Evolutionary conservation across 2,888 invertebrate species (phyloP).

Genomic region (Sialis fuliginosa): DNA sequence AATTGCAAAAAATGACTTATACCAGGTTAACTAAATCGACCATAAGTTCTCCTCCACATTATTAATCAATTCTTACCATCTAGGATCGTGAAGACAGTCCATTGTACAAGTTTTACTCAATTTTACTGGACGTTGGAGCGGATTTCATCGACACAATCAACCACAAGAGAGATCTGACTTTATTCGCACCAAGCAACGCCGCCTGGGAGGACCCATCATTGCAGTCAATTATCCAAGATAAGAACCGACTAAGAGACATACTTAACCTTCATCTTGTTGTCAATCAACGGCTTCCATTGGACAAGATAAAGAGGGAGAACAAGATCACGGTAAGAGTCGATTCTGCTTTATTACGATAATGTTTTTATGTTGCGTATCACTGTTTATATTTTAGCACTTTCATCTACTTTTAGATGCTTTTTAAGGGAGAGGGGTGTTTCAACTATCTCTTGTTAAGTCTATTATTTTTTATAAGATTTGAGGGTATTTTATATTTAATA

Average conservation of each 20-base stretch:
- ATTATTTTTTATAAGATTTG: neutral
- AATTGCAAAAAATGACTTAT: too few species aligned
- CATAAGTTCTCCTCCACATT: too few species aligned
- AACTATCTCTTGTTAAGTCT: neutral
- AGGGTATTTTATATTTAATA: neutral
- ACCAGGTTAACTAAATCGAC: too few species aligned
- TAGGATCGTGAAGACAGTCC: conserved; percentile 59
- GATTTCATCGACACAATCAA: conserved; percentile 57
- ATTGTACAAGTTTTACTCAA: conserved; percentile 65
- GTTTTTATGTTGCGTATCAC: neutral
- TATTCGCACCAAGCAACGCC: conserved; percentile 80
- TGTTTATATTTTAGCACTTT: neutral
- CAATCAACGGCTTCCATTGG: conserved; percentile 53
- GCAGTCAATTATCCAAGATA: conserved; percentile 50
- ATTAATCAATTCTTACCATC: neutral
- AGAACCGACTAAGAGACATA: conserved; percentile 54
- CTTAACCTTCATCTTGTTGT: conserved; percentile 62
- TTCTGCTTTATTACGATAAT: neutral
- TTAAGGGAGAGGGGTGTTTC: neutral
- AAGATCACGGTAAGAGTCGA: conserved; percentile 40
- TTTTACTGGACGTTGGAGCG: conserved; percentile 58
- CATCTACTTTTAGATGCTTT: neutral
- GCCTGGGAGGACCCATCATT: conserved; percentile 64
- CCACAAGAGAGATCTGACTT: conserved; percentile 53
- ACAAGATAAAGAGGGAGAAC: conserved; percentile 54